Conservation (phyloP, 2,113 vertebrate genomes). For the Corythornis madagascariensis region DNA sequence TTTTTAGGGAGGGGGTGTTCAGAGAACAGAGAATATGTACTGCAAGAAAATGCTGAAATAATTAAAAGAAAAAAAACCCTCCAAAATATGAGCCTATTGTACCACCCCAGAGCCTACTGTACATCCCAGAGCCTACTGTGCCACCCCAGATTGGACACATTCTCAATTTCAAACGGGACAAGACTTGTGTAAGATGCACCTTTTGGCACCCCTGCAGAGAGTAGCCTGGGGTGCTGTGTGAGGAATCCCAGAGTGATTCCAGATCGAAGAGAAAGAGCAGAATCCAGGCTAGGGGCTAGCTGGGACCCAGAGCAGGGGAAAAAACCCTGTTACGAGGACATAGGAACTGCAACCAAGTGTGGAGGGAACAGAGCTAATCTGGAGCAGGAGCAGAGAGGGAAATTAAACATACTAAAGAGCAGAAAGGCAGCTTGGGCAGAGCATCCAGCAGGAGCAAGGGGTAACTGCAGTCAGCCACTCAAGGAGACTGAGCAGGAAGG, state of each 20-base stretch:
- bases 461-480: background rate
- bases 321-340: accelerated
- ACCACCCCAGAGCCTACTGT: background rate
- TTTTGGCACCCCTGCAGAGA: background rate
- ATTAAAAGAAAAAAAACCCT: background rate
- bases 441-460: background rate
- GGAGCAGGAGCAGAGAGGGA: background rate
- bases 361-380: background rate
- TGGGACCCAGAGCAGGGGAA: background rate
- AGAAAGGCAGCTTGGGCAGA: background rate
- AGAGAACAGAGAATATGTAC: background rate
- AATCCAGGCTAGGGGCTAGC: background rate
- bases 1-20: background rate
- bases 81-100: background rate
- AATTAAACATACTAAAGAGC: background rate
- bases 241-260: background rate
- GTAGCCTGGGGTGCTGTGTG: background rate
- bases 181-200: background rate
- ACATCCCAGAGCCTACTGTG: background rate
- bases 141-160: background rate
- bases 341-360: background rate
- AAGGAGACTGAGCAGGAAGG: background rate
- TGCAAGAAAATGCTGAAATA: background rate
- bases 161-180: accelerated
- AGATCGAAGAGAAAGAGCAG: too few species aligned